These are phyloP conservation scores for Bhutanitis thaidina DNA, from an alignment of 2,888 invertebrate genomes.

Conservation along the genomic window DNA sequence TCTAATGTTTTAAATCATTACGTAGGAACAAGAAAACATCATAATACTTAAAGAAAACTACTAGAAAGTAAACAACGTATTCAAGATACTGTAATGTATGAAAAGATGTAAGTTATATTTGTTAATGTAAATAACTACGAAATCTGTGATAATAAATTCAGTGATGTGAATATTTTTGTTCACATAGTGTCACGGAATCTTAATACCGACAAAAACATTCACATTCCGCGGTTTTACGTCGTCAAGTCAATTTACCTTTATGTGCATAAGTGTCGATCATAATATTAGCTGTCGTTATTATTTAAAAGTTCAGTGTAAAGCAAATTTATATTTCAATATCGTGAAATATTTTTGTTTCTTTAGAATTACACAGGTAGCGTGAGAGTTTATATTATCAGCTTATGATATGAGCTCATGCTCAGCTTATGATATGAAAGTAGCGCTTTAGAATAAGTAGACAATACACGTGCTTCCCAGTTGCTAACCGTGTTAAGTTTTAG, in stretches of 20 bases:
- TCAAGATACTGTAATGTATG: background rate
- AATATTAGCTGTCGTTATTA: no score
- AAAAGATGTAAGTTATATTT: background rate
- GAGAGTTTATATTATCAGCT: no score
- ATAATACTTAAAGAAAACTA: background rate
- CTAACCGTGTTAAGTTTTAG: no score
- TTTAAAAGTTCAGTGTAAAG: no score
- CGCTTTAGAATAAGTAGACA: no score
- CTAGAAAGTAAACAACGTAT: background rate
- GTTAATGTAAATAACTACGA: background rate
- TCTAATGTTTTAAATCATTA: conserved; percentile 1
- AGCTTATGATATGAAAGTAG: no score
- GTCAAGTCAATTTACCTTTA: background rate
- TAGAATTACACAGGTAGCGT: no score
- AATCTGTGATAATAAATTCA: background rate
- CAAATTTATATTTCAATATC: no score
- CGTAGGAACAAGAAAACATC: background rate
- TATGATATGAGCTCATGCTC: no score
- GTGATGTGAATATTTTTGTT: background rate
- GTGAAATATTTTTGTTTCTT: no score
- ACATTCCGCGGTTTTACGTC: conserved; percentile 6
- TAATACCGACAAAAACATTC: background rate
- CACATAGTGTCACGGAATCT: background rate
- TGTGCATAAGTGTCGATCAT: background rate
- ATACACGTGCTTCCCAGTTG: no score